Conservation (phyloP, 2,888 invertebrate species). For the Dinocampus coccinellae region DNA sequence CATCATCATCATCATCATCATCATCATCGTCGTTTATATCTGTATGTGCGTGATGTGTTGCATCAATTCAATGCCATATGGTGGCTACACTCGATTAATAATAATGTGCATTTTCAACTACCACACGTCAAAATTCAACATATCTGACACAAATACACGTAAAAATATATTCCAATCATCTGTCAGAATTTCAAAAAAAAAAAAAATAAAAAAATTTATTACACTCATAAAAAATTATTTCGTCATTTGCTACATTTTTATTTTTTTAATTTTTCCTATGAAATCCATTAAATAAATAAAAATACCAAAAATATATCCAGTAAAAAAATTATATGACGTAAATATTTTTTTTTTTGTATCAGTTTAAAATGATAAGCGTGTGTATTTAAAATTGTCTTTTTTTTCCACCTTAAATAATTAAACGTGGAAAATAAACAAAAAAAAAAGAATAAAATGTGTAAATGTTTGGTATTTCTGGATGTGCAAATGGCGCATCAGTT, state of each 20-base stretch:
- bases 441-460: constrained; percentile 53
- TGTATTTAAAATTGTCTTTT: neutral
- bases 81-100: constrained; percentile 48
- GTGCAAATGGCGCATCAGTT: neutral
- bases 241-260: constrained; percentile 25
- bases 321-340: neutral
- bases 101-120: constrained; percentile 67
- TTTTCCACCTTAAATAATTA: constrained; percentile 48
- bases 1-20: constrained; percentile 42
- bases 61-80: constrained; percentile 55
- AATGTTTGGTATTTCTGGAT: constrained; percentile 39
- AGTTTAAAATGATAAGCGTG: too few species aligned
- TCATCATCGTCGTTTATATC: neutral
- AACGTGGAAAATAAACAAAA: too few species aligned
- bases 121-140: constrained; percentile 7
- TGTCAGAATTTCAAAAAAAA: constrained; percentile 3
- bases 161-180: constrained; percentile 24
- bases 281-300: neutral
- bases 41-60: constrained; percentile 64
- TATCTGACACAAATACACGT: neutral
- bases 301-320: neutral
- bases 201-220: constrained; percentile 4
- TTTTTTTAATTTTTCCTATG: too few species aligned
- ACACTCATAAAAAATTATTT: constrained; percentile 36
- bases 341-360: too few species aligned